phyloP scores from a whole-genome alignment of 2,797 vertebrate species.

The Furcifer pardalis region DNA sequence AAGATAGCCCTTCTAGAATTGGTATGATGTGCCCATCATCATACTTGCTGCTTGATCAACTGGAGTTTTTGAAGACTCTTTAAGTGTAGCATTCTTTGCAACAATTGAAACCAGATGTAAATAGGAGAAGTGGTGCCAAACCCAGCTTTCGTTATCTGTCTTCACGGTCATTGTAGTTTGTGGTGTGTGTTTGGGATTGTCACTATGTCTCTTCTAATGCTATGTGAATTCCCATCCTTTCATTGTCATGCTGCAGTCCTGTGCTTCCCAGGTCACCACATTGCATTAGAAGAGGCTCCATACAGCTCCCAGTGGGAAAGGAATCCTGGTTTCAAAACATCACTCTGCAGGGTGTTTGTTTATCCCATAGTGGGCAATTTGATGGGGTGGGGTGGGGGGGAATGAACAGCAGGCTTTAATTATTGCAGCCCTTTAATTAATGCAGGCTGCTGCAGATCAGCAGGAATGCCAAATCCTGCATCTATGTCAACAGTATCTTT shows the following conservation, averaged over 20 bases:
- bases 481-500: rapidly evolving
- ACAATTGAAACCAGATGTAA: not conserved
- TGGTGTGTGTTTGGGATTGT: not conserved
- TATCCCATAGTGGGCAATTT: no score
- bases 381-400: no score
- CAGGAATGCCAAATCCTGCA: not conserved
- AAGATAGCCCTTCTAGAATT: no score
- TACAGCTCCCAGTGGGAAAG: not conserved
- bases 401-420: not conserved
- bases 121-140: not conserved
- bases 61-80: not conserved
- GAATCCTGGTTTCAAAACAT: not conserved
- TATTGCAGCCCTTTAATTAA: not conserved
- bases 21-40: not conserved
- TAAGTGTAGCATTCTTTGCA: not conserved
- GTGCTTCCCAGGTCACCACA: not conserved
- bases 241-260: no score
- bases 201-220: not conserved
- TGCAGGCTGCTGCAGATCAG: not conserved
- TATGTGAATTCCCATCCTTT: not conserved
- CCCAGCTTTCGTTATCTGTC: not conserved
- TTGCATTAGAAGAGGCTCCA: rapidly evolving
- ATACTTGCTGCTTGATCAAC: not conserved
- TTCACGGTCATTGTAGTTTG: not conserved
- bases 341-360: not conserved